A percentile compares a stretch with the other conserved stretches of the same genome.
phyloP scores from a whole-genome alignment of 2,797 vertebrate genomes.

The Argentina silus region DNA sequence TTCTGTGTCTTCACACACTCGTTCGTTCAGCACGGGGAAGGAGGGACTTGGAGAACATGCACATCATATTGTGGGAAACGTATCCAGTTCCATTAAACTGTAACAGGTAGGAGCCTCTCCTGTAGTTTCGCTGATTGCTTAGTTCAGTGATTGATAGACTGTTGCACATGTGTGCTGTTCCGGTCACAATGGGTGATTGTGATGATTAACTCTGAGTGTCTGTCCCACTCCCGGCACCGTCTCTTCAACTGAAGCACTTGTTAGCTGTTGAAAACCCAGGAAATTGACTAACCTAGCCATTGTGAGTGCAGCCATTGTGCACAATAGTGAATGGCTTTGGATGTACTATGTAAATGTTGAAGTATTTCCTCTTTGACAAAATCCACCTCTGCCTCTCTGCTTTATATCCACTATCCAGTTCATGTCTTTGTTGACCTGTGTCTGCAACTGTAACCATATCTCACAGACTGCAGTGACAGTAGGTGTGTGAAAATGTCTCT shows the following conservation, averaged over 20 bases:
- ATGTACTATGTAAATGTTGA: constrained; percentile 1
- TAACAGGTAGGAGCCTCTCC: constrained; percentile 59
- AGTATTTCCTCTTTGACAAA: neutral
- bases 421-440: neutral
- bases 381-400: neutral
- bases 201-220: neutral
- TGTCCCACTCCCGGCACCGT: neutral
- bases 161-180: too few species aligned
- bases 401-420: neutral
- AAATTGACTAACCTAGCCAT: neutral
- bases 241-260: neutral
- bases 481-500: neutral
- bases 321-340: neutral
- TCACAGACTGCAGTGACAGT: neutral
- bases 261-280: neutral
- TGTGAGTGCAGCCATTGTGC: neutral
- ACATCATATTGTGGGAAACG: neutral
- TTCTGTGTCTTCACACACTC: constrained; percentile 22
- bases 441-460: neutral
- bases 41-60: constrained; percentile 25
- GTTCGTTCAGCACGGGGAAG: constrained; percentile 7
- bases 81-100: neutral
- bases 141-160: neutral
- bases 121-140: neutral
- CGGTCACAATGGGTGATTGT: too few species aligned